These are phyloP conservation scores for Pygocentrus nattereri DNA, from an alignment of 2,797 vertebrate genomes.

Conservation along the genomic window DNA sequence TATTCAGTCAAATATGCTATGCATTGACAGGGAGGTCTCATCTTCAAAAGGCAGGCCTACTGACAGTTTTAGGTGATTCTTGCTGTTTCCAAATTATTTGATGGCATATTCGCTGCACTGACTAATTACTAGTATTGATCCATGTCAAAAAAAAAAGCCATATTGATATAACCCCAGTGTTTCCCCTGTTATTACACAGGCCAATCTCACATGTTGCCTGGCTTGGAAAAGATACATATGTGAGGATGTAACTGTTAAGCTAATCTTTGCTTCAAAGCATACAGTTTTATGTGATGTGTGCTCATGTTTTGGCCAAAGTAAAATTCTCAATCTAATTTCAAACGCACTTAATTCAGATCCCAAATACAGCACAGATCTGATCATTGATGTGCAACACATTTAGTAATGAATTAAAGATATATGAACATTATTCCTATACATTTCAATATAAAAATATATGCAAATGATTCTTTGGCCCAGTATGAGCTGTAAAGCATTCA, in stretches of 20 bases:
- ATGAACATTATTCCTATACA: too few relatives aligned
- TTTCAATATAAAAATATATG: too few relatives aligned
- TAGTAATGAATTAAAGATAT: too few relatives aligned
- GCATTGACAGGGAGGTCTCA: constrained; percentile 7
- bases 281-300: too few relatives aligned
- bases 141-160: background rate
- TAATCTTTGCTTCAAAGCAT: too few relatives aligned
- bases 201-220: background rate
- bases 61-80: background rate
- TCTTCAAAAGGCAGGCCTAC: background rate
- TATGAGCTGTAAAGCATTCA: too few relatives aligned
- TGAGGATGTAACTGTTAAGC: background rate
- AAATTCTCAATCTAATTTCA: too few relatives aligned
- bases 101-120: background rate
- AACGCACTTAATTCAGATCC: background rate
- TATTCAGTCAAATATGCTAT: constrained; percentile 5
- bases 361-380: background rate
- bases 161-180: background rate
- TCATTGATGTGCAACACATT: background rate
- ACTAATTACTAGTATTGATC: background rate
- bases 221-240: background rate
- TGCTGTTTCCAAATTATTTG: background rate
- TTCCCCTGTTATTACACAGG: background rate
- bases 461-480: too few relatives aligned
- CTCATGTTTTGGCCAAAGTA: too few relatives aligned